These are phyloP conservation scores for Tanytarsus gracilentus DNA, from an alignment of 2,888 invertebrate genomes.

Conservation along the genomic window DNA sequence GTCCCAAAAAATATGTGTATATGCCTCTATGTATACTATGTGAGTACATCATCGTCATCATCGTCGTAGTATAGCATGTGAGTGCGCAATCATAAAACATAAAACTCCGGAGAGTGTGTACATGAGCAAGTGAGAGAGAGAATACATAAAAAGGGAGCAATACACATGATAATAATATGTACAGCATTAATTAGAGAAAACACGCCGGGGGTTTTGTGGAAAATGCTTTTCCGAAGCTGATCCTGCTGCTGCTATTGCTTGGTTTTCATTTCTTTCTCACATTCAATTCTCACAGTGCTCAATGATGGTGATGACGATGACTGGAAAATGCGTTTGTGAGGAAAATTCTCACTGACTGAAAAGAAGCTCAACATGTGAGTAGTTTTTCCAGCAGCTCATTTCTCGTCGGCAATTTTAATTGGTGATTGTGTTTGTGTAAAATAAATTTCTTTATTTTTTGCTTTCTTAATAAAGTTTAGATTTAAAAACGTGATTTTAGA, in stretches of 20 bases:
- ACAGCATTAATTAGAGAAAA: constrained; percentile 28
- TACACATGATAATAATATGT: constrained; percentile 16
- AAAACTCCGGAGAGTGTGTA: constrained; percentile 23
- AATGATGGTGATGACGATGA: constrained; percentile 22
- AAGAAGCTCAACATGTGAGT: constrained; percentile 13
- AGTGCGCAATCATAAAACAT: constrained; percentile 29
- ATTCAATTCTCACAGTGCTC: neutral
- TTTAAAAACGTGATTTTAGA: no score
- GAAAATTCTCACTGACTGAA: neutral
- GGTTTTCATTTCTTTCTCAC: constrained; percentile 10
- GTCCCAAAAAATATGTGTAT: constrained; percentile 11
- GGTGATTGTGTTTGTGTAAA: constrained; percentile 15
- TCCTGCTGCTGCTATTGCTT: constrained; percentile 5
- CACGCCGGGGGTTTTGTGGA: constrained; percentile 27
- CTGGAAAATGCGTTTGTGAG: neutral
- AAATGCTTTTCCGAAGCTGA: neutral
- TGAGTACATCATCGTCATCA: constrained; percentile 18
- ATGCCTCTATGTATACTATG: constrained; percentile 1
- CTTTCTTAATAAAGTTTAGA: no score
- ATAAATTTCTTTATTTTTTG: no score
- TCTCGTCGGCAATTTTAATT: neutral
- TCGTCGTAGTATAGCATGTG: no score
- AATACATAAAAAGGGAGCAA: constrained; percentile 13
- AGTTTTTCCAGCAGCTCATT: constrained; percentile 14
- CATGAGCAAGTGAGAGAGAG: neutral